Base-by-base conservation (phyloP, 2,888 invertebrate species). In the Oegoconia quadripuncta region DNA sequence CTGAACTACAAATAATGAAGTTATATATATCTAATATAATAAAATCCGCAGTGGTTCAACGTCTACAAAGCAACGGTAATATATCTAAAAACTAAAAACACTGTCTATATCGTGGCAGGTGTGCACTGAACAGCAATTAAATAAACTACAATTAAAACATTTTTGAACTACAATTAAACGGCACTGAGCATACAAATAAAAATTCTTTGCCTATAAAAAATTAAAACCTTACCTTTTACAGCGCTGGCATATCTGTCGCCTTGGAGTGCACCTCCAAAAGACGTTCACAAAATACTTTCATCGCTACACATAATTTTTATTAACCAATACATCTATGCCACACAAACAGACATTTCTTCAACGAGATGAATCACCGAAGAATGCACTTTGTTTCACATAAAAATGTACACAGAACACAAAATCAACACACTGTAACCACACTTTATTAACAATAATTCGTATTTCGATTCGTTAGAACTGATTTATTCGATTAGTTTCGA, bases 331-430 rank as follows among this genome's bases (percentile, higher is more conserved):
- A 64, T 59, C 57, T 68, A 66, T 61, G 63, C 40, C 40, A 69
- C 73, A 79, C 71, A 64, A 74, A 77, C 74, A 74, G 61, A 64
- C 76, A n/a, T 75, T 79, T 76, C 80, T 83, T 75, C 69, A 70
- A 59, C 61, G 63, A 83, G 83, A 84, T 84, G 84, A 84, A 83
- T 84, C 84, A 84, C 83, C 74, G 48, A 74, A 75, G 78, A 81
- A 83, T 80, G 33, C 33, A 39, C 80, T 70, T 54, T 41, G 55
- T 56, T 59, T 56, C 69, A 73, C 76, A 65, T 58, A 42, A 44
- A 61, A 63, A 69, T 57, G 60, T 62, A 42, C 63, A 64, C 69
- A 52, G 40, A 59, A 59, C 67, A 63, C 50, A 68, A 74, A 72
- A 61, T 44, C 40, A 46, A 64, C 71, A 72, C 70, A 48, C 44